Conservation (phyloP, 2,113 vertebrate species). For the Haemorhous mexicanus region DNA sequence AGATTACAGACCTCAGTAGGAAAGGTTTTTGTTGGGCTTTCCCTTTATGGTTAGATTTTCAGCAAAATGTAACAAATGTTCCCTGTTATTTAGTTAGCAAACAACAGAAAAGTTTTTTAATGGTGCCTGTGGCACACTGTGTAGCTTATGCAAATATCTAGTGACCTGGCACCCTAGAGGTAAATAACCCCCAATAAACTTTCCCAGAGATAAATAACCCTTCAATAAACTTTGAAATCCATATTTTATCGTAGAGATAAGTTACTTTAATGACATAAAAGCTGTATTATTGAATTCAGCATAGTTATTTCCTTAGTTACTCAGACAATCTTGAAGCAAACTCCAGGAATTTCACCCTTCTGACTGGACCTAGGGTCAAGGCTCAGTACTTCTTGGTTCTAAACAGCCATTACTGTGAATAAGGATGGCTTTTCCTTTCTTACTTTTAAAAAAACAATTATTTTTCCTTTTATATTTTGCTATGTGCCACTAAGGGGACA, state of each 20-base stretch:
- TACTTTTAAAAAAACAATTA: not conserved
- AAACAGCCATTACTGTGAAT: not conserved
- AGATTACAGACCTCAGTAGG: not conserved
- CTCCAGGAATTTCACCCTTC: not conserved
- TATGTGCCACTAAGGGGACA: not conserved
- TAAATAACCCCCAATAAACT: not conserved
- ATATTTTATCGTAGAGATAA: not conserved
- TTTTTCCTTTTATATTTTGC: not conserved
- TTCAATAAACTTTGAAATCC: not conserved
- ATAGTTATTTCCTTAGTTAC: not conserved
- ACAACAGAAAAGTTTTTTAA: not conserved
- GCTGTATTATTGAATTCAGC: not conserved
- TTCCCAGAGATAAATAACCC: not conserved
- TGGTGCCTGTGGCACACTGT: conserved; percentile 79
- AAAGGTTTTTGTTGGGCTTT: not conserved
- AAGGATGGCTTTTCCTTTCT: not conserved
- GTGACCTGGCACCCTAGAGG: not conserved
- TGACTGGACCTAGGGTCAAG: not conserved
- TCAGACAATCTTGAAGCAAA: not conserved
- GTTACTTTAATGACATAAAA: not conserved
- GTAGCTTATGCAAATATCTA: conserved; percentile 53
- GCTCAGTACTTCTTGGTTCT: not conserved
- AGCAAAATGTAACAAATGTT: not conserved
- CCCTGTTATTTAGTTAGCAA: not conserved
- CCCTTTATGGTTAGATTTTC: not conserved